A percentile compares a stretch with the other conserved stretches of the same genome.
phyloP scores from a whole-genome alignment of 2,888 invertebrate species.

The Hetaerina titia region DNA sequence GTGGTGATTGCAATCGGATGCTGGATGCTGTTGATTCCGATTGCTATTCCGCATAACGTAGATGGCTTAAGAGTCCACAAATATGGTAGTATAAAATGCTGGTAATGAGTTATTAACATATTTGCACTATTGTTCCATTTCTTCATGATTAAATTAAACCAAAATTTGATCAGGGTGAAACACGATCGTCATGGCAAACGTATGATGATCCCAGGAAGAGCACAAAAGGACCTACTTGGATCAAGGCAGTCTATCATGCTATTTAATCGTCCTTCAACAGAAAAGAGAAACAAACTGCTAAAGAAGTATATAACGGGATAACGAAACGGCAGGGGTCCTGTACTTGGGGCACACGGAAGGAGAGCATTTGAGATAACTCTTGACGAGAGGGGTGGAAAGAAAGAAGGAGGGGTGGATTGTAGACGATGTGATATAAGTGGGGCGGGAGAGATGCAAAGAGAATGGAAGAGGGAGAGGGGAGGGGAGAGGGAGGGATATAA shows the following conservation, averaged over 20 bases:
- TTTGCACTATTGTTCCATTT: too few relatives aligned
- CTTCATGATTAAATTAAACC: too few relatives aligned
- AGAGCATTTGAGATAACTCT: not conserved
- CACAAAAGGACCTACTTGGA: not conserved
- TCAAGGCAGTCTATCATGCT: not conserved
- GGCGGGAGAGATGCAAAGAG: not conserved
- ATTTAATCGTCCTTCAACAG: not conserved
- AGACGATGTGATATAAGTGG: not conserved
- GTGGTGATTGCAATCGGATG: too few relatives aligned
- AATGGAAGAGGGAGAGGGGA: not conserved
- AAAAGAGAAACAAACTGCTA: not conserved
- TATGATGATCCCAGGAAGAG: not conserved
- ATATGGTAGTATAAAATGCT: too few relatives aligned
- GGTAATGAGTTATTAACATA: too few relatives aligned
- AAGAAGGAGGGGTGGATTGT: not conserved
- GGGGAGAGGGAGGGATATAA: not conserved
- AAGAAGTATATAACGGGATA: not conserved
- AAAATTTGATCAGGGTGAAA: too few relatives aligned
- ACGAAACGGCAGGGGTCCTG: not conserved
- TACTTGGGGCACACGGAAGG: not conserved
- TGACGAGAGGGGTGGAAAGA: conserved; percentile 1
- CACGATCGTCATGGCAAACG: too few relatives aligned
- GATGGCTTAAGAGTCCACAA: too few relatives aligned
- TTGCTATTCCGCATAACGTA: too few relatives aligned
- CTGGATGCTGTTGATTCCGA: too few relatives aligned